Percentiles rank a stretch among this genome's conserved stretches.
phyloP scores from a whole-genome alignment of 2,888 invertebrate genomes.

The Nasonia oneida region DNA sequence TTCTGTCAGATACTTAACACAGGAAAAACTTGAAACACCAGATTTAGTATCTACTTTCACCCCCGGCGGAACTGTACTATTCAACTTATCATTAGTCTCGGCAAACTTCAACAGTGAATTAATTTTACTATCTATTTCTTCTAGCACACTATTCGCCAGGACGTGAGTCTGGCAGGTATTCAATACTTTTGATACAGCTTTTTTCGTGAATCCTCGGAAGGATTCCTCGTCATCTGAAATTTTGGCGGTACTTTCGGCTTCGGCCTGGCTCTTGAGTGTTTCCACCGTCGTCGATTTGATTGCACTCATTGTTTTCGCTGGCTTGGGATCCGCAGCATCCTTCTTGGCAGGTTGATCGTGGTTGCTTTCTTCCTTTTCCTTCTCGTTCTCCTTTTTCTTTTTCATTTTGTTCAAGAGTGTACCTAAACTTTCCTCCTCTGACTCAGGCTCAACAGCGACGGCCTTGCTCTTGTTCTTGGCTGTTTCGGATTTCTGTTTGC shows the following conservation, averaged over 20 bases:
- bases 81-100: slow-evolving; percentile 27
- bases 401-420: slow-evolving; percentile 79
- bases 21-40: not conserved
- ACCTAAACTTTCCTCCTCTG: slow-evolving; percentile 85
- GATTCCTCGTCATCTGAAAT: slow-evolving; percentile 81
- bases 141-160: slow-evolving; percentile 66
- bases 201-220: slow-evolving; percentile 77
- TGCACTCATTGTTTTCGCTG: not conserved
- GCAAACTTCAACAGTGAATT: slow-evolving; percentile 38
- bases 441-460: slow-evolving; percentile 79
- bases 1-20: slow-evolving; percentile 38
- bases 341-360: slow-evolving; percentile 15
- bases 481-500: slow-evolving; percentile 41
- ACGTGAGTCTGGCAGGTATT: slow-evolving; percentile 70
- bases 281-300: slow-evolving; percentile 18
- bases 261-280: slow-evolving; percentile 27
- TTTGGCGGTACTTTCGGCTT: slow-evolving; percentile 32
- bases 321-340: not conserved
- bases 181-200: slow-evolving; percentile 70
- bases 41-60: slow-evolving; percentile 61
- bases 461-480: slow-evolving; percentile 42
- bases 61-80: not conserved
- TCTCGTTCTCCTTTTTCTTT: slow-evolving; percentile 66
- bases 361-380: slow-evolving; percentile 51
- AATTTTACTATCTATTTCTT: slow-evolving; percentile 53